These are phyloP conservation scores for Spondyliosoma cantharus DNA, from an alignment of 2,797 vertebrate species.

Conservation along the genomic window DNA sequence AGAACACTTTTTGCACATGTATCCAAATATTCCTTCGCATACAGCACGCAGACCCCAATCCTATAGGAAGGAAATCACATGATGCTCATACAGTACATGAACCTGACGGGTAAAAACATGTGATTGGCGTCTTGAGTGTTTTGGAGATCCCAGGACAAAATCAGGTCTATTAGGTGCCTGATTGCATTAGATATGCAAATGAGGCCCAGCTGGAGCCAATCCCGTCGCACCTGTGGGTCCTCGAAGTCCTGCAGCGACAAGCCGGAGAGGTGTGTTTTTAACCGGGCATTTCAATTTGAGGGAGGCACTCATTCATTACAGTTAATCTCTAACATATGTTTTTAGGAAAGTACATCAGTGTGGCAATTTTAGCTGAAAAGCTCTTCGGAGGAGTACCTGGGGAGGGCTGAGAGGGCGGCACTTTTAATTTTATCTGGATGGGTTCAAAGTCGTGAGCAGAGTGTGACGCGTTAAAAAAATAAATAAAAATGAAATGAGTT, in stretches of 20 bases:
- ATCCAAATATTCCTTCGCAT: neutral
- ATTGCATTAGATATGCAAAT: slow-evolving; percentile 80
- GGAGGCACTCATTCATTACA: slow-evolving; percentile 45
- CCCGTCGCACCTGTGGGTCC: slow-evolving; percentile 71
- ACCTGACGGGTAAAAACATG: slow-evolving; percentile 6
- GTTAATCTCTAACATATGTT: slow-evolving; percentile 40
- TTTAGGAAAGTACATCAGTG: slow-evolving; percentile 23
- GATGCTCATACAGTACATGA: slow-evolving; percentile 2
- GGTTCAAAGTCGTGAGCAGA: slow-evolving; percentile 3
- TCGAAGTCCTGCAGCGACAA: slow-evolving; percentile 57
- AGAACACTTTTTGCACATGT: neutral
- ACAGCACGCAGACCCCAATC: neutral
- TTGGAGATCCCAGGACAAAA: slow-evolving; percentile 57
- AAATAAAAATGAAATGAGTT: neutral
- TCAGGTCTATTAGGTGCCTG: slow-evolving; percentile 63
- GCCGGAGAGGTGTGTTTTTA: slow-evolving; percentile 57
- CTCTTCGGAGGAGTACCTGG: neutral
- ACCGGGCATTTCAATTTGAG: slow-evolving; percentile 49
- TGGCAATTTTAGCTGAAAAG: slow-evolving; percentile 25
- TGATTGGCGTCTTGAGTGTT: slow-evolving; percentile 55
- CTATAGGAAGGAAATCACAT: slow-evolving; percentile 7
- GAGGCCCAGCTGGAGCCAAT: slow-evolving; percentile 72
- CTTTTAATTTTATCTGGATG: slow-evolving; percentile 14
- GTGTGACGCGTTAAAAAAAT: slow-evolving; percentile 5
- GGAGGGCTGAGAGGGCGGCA: neutral